These are phyloP conservation scores for Gobiocypris rarus DNA, from an alignment of 2,113 vertebrate species.

Conservation along the genomic window DNA sequence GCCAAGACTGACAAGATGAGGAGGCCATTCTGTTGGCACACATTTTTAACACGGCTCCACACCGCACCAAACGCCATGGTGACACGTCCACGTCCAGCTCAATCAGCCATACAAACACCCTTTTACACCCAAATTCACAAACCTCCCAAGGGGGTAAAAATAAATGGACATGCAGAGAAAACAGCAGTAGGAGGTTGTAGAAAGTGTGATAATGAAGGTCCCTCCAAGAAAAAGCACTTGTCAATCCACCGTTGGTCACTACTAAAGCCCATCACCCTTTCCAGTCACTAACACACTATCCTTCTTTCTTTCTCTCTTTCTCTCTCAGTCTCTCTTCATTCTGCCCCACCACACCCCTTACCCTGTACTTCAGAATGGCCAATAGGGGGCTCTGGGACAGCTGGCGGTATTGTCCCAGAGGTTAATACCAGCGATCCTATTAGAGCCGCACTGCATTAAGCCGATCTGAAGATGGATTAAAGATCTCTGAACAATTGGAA, in stretches of 20 bases:
- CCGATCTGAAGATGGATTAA: slow-evolving; percentile 90
- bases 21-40: slow-evolving; percentile 92
- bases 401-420: slow-evolving; percentile 83
- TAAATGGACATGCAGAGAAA: slow-evolving; percentile 18
- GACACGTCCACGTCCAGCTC: slow-evolving; percentile 73
- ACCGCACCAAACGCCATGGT: slow-evolving; percentile 81
- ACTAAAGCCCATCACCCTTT: slow-evolving; percentile 75
- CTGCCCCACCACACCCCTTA: slow-evolving; percentile 64
- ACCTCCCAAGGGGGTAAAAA: slow-evolving; percentile 15
- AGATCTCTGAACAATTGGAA: slow-evolving; percentile 90
- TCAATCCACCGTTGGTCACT: slow-evolving; percentile 63
- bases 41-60: slow-evolving; percentile 86
- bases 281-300: slow-evolving; percentile 21
- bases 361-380: slow-evolving; percentile 71
- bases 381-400: slow-evolving; percentile 81
- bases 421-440: slow-evolving; percentile 96
- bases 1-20: slow-evolving; percentile 95
- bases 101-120: slow-evolving; percentile 67
- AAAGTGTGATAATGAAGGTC: not conserved
- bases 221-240: slow-evolving; percentile 55
- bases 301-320: slow-evolving; percentile 37
- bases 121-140: slow-evolving; percentile 7
- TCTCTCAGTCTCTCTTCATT: slow-evolving; percentile 49
- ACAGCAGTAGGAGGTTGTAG: slow-evolving; percentile 13
- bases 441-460: slow-evolving; percentile 86